A percentile compares a stretch with the other conserved stretches of the same genome.
Evolutionary conservation across 2,113 vertebrate species (phyloP).

Genomic region (Cebidichthys violaceus): DNA sequence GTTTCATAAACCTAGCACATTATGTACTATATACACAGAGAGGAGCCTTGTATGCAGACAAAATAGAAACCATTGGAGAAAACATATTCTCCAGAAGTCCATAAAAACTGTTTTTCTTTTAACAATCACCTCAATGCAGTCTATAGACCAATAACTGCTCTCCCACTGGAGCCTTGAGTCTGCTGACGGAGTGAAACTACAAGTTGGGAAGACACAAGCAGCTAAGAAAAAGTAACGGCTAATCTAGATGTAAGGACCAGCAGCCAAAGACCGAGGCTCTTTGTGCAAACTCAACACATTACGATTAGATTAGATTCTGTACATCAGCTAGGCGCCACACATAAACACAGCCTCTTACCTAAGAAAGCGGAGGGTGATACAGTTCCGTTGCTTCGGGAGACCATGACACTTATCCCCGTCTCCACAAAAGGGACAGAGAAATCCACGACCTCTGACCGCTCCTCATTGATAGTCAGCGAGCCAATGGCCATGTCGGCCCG

Average conservation of each 20-base stretch:
- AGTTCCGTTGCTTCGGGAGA: slow-evolving; percentile 93
- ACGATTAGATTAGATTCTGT: slow-evolving; percentile 49
- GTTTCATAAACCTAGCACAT: slow-evolving; percentile 16
- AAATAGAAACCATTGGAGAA: slow-evolving; percentile 44
- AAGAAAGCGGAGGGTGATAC: slow-evolving; percentile 94
- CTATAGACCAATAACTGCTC: slow-evolving; percentile 63
- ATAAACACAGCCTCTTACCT: slow-evolving; percentile 79
- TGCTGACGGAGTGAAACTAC: slow-evolving; percentile 73
- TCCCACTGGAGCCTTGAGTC: slow-evolving; percentile 59
- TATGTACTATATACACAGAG: background rate
- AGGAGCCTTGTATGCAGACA: background rate
- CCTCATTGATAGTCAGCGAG: slow-evolving; percentile 93
- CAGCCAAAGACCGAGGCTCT: slow-evolving; percentile 58
- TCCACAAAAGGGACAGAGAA: slow-evolving; percentile 95
- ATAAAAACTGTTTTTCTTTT: slow-evolving; percentile 52
- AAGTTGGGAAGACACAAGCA: slow-evolving; percentile 66
- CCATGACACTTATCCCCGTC: slow-evolving; percentile 95
- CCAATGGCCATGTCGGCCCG: slow-evolving; percentile 95
- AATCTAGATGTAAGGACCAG: slow-evolving; percentile 68
- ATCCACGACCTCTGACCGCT: slow-evolving; percentile 92
- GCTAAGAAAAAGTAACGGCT: slow-evolving; percentile 54
- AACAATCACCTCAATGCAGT: slow-evolving; percentile 59
- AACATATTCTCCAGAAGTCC: slow-evolving; percentile 57
- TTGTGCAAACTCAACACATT: slow-evolving; percentile 70
- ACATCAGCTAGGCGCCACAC: slow-evolving; percentile 23